Conservation (phyloP, 2,888 invertebrate genomes). For the Prenolepis imparis region DNA sequence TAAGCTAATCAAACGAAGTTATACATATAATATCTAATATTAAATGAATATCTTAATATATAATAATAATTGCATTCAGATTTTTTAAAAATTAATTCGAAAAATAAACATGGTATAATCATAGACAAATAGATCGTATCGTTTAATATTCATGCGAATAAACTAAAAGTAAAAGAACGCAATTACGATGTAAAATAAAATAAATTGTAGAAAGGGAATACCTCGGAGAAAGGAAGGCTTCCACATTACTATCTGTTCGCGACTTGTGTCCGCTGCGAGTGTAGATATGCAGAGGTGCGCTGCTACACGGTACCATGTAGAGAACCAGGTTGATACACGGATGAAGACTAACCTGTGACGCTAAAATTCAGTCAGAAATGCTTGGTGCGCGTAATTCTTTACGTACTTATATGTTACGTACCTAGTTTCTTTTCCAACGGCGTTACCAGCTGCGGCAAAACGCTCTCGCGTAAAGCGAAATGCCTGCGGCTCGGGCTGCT, state of each 20-base stretch:
- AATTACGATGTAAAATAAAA: neutral
- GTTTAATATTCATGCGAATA: neutral
- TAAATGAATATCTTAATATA: too few relatives aligned
- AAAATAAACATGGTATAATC: neutral
- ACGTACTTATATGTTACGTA: neutral
- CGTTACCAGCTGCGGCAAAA: conserved; percentile 94
- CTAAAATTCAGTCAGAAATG: conserved; percentile 82
- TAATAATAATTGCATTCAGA: too few relatives aligned
- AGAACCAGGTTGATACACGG: conserved; percentile 95
- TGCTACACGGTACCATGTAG: conserved; percentile 92
- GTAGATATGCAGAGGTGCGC: conserved; percentile 92
- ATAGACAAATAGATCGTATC: too few relatives aligned
- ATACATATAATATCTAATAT: too few relatives aligned
- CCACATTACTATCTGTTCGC: conserved; percentile 85
- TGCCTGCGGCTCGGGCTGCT: conserved; percentile 87
- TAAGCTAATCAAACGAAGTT: neutral
- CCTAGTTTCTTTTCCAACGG: conserved; percentile 94
- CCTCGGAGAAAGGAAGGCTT: conserved; percentile 93
- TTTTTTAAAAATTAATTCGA: neutral
- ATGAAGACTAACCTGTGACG: conserved; percentile 93
- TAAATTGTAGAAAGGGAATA: conserved; percentile 55
- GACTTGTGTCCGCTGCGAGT: conserved; percentile 83
- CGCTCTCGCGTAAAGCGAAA: conserved; percentile 90
- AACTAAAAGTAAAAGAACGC: neutral
- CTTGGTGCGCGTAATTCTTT: neutral